Evolutionary conservation across 2,797 vertebrate genomes (phyloP).

Genomic region (Poecilia gillii): DNA sequence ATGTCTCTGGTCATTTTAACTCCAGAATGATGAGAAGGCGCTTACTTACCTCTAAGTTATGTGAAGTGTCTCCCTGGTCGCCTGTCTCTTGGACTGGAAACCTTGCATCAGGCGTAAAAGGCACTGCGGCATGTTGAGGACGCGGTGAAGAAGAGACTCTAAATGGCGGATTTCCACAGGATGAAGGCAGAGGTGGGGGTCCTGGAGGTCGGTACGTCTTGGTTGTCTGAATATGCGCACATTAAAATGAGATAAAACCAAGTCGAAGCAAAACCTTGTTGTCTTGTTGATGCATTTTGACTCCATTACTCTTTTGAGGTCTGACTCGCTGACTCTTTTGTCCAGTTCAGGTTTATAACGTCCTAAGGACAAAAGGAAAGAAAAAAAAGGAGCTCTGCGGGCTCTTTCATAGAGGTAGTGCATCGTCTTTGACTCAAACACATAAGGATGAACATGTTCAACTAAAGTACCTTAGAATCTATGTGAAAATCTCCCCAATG

Average conservation of each 20-base stretch:
- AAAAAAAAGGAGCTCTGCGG: neutral
- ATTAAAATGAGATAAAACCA: neutral
- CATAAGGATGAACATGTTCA: neutral
- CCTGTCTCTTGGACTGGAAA: constrained; percentile 38
- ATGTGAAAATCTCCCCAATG: neutral
- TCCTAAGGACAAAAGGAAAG: neutral
- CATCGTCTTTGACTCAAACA: neutral
- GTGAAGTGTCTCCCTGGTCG: neutral
- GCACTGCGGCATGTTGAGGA: constrained; percentile 46
- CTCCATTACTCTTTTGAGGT: neutral
- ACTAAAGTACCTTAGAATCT: neutral
- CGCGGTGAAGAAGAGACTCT: fast-evolving
- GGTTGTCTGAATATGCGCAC: constrained; percentile 11
- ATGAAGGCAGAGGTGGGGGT: neutral
- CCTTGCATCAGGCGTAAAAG: fast-evolving
- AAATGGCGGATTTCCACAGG: fast-evolving
- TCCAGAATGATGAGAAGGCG: neutral
- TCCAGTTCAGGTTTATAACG: neutral
- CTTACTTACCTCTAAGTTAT: constrained; percentile 15
- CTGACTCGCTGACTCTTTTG: neutral
- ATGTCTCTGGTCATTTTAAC: neutral
- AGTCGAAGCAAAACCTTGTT: neutral
- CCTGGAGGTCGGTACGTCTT: neutral
- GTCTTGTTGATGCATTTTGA: neutral
- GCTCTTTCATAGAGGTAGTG: neutral